Base-by-base conservation (phyloP, 2,888 invertebrate species). In the Zhuqinia jingwanae region DNA sequence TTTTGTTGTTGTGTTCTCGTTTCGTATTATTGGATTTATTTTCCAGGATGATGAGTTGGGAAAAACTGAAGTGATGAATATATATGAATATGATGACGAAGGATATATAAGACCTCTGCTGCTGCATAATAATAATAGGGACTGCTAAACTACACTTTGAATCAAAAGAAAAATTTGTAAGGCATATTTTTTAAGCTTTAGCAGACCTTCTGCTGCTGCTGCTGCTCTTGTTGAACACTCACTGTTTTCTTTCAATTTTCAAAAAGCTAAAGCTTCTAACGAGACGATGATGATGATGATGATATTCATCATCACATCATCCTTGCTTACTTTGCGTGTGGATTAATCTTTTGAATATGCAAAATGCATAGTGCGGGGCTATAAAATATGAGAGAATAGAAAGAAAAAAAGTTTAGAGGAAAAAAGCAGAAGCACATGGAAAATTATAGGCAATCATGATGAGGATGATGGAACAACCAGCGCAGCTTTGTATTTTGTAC, bases 181-280 rank as follows among this genome's bases (percentile, higher is more conserved):
- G 47, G 13, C 15, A 20, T 58, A 20, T 20, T 65, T 42, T 60
- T 15, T 60, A 76, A 76, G 53, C 56, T 56, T 73, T 56, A 27
- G 73, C 25, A 36, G 36, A 56, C 75, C 36, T 56, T 53, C 56
- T 15, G 17, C n/a, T n/a, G n/a, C n/a, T n/a, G n/a, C n/a, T n/a
- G n/a, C n/a, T n/a, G n/a, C n/a, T n/a, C n/a, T n/a, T n/a, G 17
- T 63, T 75, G 30, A 56, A 13, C 56, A 56, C 30, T 75, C 83
- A 60, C 30, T 84, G 84, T 84, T 84, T 84, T 84, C 84, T 84
- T 84, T 84, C 84, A 84, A 84, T 84, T 84, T 84, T 77, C 84
- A 75, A 84, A 68, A 56, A n/a, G 30, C 36, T 22, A 53, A 81
- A 22, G 63, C 63, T 50, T 20, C 73, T 79, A 27, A 80, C 53